Evolutionary conservation across 2,113 vertebrate genomes (phyloP).

Genomic region (Apaloderma vittatum): DNA sequence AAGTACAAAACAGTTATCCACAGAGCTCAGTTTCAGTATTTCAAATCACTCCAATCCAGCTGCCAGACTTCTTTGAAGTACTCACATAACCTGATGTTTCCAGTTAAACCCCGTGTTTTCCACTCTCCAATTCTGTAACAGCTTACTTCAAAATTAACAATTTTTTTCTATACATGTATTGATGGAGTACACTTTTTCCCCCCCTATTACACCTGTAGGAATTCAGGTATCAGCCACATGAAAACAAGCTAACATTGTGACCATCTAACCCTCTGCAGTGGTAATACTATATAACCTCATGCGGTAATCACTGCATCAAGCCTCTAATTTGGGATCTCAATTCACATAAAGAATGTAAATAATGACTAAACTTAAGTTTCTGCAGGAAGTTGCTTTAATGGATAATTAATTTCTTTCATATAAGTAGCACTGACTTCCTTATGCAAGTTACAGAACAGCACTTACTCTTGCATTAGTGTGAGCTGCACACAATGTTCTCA

Average conservation of each 20-base stretch:
- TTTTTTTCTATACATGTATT: background rate
- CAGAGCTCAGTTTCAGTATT: background rate
- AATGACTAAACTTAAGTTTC: background rate
- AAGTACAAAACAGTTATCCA: background rate
- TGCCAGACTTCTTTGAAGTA: background rate
- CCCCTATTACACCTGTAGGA: background rate
- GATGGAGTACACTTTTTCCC: background rate
- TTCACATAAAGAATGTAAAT: background rate
- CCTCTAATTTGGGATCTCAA: background rate
- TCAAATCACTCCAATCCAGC: background rate
- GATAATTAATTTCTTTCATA: background rate
- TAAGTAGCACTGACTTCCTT: background rate
- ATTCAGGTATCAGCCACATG: background rate
- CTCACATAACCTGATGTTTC: background rate
- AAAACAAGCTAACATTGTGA: background rate
- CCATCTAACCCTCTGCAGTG: background rate
- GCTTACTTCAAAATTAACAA: background rate
- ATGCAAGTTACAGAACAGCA: background rate
- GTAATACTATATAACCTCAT: background rate
- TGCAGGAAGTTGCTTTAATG: background rate
- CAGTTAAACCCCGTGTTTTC: background rate
- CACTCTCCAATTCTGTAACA: background rate
- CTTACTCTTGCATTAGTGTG: background rate
- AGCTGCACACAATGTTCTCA: background rate
- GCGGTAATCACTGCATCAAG: background rate